Base-by-base conservation (phyloP, 2,113 vertebrate genomes). In the Parotia lawesii region DNA sequence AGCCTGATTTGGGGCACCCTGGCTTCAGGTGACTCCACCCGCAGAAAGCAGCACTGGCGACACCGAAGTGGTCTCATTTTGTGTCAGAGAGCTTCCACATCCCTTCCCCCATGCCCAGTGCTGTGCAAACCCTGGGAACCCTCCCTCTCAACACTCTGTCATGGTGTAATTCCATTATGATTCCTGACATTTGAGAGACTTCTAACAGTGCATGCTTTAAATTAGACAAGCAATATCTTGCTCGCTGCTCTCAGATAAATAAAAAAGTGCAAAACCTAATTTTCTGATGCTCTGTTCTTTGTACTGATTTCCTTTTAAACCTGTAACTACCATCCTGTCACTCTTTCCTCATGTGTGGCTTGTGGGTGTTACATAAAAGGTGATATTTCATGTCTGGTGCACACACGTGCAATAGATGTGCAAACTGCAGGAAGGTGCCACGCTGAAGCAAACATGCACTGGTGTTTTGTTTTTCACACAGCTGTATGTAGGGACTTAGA, bases 121-220 rank as follows among this genome's bases (percentile, higher is more conserved):
- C 78, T 83, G 60, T 31, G 85, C 67, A 67, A 77, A 89, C 58
- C 81, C 70, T 33, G 84, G 84, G 79, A 81, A 78, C 87, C 73
- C 73, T 94, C 74, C 75, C 71, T 89, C 89, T 83, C 50, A 45
- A 17, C 71, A 15, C 78, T 42, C 90, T 67, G 89, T 61, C 67
- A 76, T 12, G 31, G 78, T 27, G 12, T 51, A 79, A 90, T 76
- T 76, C 94, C 15, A 47, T 61, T 62, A 48, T 58, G 84, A 95
- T 66, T 95, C 80, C 79, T 86, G 75, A 75, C 85, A 70, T 96
- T 73, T 37, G 75, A 90, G 85, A 94, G 85, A 37, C 66, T 87
- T 87, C 69, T 89, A 90, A 38, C 42, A 64, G 67, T 33, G 60
- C 1, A 0, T 27, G 67, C 81, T 74, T 69, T 70, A 79, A 89